Evolutionary conservation across 2,888 invertebrate species (phyloP), one percentile per base, ranked within the genome.

Genomic region (Phorcus lineatus): DNA sequence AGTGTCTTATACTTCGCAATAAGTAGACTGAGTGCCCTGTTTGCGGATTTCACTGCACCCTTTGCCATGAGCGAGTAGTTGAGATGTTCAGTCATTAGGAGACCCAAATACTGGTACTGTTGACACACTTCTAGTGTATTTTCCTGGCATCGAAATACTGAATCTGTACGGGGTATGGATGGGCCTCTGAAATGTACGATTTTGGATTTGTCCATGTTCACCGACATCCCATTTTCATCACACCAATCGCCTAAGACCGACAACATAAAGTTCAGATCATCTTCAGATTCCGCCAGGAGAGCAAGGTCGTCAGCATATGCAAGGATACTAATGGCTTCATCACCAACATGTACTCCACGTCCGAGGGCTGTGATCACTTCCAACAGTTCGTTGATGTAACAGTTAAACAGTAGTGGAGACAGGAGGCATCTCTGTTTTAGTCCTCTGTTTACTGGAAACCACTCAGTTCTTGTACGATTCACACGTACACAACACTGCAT

Each of bases 81-180:
- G 17, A 77, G 53, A 76, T 77, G 77, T 80, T 80, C 76, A 13
- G 40, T 19, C 7, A 80, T 4, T n/a, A 76, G 1, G n/a, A 80
- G 24, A 36, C 80, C 76, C 7, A 77, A 31, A 16, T 77, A 76
- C 22, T 62, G 62, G 9, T 62, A 62, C 1, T 16, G 28, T 11
- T 62, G 24, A 0, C 13, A 24, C 19, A 62, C 62, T 22, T 62
- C 62, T 3, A 62, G 11, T 2, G 4, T 62, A 2, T 24, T 22
- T 9, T 62, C 62, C 13, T n/a, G 17, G n/a, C 62, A 62, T 3
- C 0, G 22, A 22, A 62, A 62, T 0, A 19, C 22, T 13, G 28
- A 19, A 22, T 24, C 22, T 22, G 22, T 16, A 3, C 22, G 11
- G 4, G 22, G 22, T 13, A 62, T 9, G 4, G 62, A 62, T 1